Percentiles rank a stretch among this genome's conserved stretches.
Conservation (phyloP, 2,113 vertebrate species). For the Okapia johnstoni region DNA sequence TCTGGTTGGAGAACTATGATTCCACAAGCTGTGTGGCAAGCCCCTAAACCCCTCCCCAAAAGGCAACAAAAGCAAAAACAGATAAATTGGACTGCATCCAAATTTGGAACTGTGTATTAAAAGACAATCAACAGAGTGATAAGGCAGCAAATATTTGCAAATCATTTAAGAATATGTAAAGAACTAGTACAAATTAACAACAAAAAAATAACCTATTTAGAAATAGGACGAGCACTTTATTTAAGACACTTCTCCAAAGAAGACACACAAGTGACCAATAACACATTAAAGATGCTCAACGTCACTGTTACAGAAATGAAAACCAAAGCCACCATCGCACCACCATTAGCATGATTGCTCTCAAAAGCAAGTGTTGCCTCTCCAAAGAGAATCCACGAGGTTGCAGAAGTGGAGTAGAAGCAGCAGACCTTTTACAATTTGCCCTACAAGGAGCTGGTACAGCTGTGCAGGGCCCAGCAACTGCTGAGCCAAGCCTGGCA, state of each 20-base stretch:
- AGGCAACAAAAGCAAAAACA: background rate
- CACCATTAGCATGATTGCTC: background rate
- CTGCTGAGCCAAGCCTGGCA: constrained; percentile 91
- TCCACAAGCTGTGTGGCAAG: background rate
- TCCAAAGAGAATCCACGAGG: no score
- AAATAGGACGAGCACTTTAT: background rate
- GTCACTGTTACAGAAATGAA: background rate
- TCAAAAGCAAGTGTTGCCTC: background rate
- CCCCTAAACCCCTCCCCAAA: background rate
- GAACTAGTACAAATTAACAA: background rate
- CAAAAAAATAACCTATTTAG: background rate
- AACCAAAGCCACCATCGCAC: background rate
- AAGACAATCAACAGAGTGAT: background rate
- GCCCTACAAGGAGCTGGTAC: constrained; percentile 90
- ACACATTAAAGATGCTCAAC: background rate
- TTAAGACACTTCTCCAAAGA: background rate
- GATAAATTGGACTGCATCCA: background rate
- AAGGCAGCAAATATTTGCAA: background rate
- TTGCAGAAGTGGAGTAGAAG: background rate
- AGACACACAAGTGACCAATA: background rate
- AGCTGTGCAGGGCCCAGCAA: constrained; percentile 92
- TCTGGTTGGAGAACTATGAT: background rate
- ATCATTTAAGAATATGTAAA: background rate
- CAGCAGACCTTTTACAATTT: background rate
- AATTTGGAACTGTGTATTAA: background rate